Conservation (phyloP, 2,888 invertebrate genomes). For the Drosophila cyrtoloma region DNA sequence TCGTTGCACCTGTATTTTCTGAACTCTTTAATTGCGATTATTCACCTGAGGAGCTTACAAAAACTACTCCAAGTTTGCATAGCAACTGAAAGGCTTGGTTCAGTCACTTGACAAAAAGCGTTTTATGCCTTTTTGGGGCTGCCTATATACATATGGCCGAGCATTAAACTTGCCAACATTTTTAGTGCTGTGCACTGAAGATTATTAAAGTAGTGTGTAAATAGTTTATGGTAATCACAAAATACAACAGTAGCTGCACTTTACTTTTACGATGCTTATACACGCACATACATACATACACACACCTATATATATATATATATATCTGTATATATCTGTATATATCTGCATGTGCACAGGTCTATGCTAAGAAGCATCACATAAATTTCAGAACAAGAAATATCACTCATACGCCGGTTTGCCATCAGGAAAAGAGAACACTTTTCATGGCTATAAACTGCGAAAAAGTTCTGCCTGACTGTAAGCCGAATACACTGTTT, state of each 20-base stretch:
- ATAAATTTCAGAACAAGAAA: slow-evolving; percentile 65
- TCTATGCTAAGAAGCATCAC: slow-evolving; percentile 20
- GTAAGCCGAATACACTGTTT: not conserved
- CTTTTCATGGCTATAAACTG: slow-evolving; percentile 19
- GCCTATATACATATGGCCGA: not conserved
- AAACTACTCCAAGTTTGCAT: slow-evolving; percentile 51
- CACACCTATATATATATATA: not conserved
- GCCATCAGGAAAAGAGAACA: slow-evolving; percentile 27
- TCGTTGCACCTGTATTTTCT: slow-evolving; percentile 34
- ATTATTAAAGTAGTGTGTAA: slow-evolving; percentile 70
- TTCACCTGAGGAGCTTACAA: slow-evolving; percentile 59
- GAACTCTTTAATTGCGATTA: slow-evolving; percentile 75
- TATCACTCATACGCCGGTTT: slow-evolving; percentile 74
- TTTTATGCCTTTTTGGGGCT: slow-evolving; percentile 50
- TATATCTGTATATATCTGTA: not conserved
- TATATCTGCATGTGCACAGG: not conserved
- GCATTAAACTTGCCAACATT: slow-evolving; percentile 46
- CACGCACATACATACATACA: slow-evolving; percentile 9
- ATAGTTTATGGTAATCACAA: slow-evolving; percentile 79
- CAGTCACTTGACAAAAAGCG: slow-evolving; percentile 62
- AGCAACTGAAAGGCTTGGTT: slow-evolving; percentile 33
- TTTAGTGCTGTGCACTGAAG: slow-evolving; percentile 47
- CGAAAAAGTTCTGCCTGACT: slow-evolving; percentile 11
- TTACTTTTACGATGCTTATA: slow-evolving; percentile 54
- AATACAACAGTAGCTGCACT: slow-evolving; percentile 50